Base-by-base conservation (phyloP, 2,113 vertebrate species). In the Toxotes chatareus region DNA sequence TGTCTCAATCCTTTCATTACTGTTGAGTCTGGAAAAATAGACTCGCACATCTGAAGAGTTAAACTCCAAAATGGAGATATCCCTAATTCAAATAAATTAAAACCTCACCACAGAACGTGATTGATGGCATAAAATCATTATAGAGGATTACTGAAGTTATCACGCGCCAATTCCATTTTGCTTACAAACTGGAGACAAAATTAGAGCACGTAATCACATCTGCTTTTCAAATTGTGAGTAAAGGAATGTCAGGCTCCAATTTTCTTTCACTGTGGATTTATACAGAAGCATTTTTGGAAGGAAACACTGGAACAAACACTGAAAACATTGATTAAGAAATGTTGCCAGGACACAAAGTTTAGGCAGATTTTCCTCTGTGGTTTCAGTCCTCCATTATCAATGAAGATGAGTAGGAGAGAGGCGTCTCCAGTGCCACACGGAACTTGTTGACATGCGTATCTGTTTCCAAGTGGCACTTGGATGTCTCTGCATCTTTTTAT, bases 61-160 rank as follows among this genome's bases (percentile, higher is more conserved):
- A 89, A 78, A 78, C 73, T 88, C 72, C 62, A 80, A 73, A 80
- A 64, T 56, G 44, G 65, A 91, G 70, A 81, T 46, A 71, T 62
- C 63, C 40, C 49, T 64, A 38, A 53, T 74, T 86, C 64, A 56
- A 79, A 90, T 67, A 60, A 77, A 83, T 87, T 47, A 70, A 86
- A 87, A 49, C 31, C 51, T 36, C 67, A 38, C 57, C 74, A 68
- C 23, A 63, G 16, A 63, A 23, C 31, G 12, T 44, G 80, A 88
- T 5, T 64, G 78, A 88, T 61, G 78, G 49, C 55, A 46, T 70
- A 1, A 46, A 70, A 70, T 78, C 68, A 12, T 76, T 74, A 74
- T 0, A 9, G 36, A 82, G 56, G 74, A 77, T 70, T 60, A 77
- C 47, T 69, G 34, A 31, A 71, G 47, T 27, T 40, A 51, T 38